Conservation (phyloP, 2,113 vertebrate genomes). For the Prietella phreatophila region DNA sequence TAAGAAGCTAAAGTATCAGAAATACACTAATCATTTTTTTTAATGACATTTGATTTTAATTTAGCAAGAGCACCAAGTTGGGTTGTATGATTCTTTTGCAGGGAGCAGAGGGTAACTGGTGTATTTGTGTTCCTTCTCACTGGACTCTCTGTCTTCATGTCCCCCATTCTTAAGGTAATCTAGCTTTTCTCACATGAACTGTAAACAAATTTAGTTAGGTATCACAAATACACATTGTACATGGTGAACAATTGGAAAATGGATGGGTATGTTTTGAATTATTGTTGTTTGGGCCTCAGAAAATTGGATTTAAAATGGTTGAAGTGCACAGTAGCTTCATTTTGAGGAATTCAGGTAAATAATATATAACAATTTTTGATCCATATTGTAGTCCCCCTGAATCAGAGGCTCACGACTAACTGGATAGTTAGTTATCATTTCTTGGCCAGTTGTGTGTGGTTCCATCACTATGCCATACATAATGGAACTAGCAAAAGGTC, state of each 20-base stretch:
- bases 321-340: background rate
- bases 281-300: background rate
- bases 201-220: background rate
- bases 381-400: background rate
- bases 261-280: background rate
- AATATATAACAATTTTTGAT: background rate
- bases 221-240: background rate
- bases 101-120: conserved; percentile 95
- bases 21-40: background rate
- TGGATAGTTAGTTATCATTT: background rate
- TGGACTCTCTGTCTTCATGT: conserved; percentile 97
- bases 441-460: background rate
- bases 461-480: background rate
- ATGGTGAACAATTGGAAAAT: background rate
- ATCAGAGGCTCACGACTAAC: background rate
- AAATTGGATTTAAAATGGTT: conserved; percentile 11
- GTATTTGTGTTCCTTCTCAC: conserved; percentile 90
- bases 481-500: background rate
- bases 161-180: conserved; percentile 96
- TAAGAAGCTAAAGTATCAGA: background rate
- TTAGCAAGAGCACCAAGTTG: background rate
- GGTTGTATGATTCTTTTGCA: conserved; percentile 63
- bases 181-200: background rate
- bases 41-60: background rate
- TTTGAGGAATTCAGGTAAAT: background rate